Conservation (phyloP, 2,113 vertebrate genomes). For the Centrocercus urophasianus region DNA sequence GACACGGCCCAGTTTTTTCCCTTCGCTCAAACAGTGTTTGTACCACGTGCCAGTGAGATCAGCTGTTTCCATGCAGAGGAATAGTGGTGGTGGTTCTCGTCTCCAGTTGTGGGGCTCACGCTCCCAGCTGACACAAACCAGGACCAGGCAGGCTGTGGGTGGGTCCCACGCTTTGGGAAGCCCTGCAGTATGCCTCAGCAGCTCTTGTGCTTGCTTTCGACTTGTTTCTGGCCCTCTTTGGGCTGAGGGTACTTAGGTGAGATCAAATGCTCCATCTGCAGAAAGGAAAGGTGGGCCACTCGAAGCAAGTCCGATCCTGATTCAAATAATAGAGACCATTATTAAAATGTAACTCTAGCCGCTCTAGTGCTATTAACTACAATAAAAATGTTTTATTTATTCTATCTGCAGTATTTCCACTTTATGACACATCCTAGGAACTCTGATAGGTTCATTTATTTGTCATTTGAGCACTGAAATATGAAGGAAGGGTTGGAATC, state of each 20-base stretch:
- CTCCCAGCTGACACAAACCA: neutral
- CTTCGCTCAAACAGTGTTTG: neutral
- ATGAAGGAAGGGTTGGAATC: conserved; percentile 47
- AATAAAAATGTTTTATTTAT: conserved; percentile 68
- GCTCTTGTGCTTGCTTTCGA: neutral
- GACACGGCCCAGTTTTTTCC: neutral
- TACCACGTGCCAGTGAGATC: rapidly evolving
- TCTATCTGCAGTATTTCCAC: conserved; percentile 52
- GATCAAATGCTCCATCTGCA: neutral
- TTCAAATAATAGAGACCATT: conserved; percentile 24
- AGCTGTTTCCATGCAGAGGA: rapidly evolving
- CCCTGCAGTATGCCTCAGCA: neutral
- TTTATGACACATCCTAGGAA: conserved; percentile 28
- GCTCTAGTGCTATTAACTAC: conserved; percentile 37
- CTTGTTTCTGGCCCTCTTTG: neutral
- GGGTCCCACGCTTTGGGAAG: neutral
- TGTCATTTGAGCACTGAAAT: conserved; percentile 60
- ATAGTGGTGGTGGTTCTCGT: neutral
- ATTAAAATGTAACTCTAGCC: conserved; percentile 55
- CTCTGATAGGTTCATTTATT: conserved; percentile 62
- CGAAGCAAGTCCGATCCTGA: neutral
- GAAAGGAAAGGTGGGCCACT: neutral
- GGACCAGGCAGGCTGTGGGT: rapidly evolving
- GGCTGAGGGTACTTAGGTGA: neutral
- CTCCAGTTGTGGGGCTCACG: neutral